Evolutionary conservation across 2,113 vertebrate species (phyloP), one percentile per base, ranked within the genome.

Genomic region (Ceyx cyanopectus): DNA sequence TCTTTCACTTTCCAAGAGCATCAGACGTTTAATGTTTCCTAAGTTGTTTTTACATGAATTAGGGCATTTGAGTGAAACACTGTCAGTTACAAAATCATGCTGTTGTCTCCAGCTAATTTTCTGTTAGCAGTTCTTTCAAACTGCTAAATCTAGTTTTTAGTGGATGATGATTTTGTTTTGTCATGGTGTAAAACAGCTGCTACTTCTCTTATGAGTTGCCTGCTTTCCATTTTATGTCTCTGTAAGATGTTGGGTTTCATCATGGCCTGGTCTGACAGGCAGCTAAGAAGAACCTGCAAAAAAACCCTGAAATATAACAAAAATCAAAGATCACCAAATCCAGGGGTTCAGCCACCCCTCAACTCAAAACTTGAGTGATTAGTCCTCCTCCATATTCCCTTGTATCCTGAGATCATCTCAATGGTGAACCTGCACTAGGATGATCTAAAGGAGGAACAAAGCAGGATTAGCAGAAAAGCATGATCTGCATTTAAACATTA

Each of bases 121-220:
- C 93, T 84, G 84, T 97, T 92, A 89, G 93, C 96, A 95, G 97
- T 94, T 96, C 96, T 96, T 95, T 95, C 85, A 97, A 95, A 95
- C 86, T 74, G 93, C 96, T 97, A 96, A 94, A 95, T 96, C 94
- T 95, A 95, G 95, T 89, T 96, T 95, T 96, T 95, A 91, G 96
- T 95, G 95, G 85, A 96, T 32, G 95, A 96, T 94, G 96, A 94
- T 95, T 95, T 95, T 88, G 89, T 93, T 96, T 96, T 94, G 94
- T 81, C 95, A 95, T 94, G 95, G 97, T 92, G 92, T 92, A 96
- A 93, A 97, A 90, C 97, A 97, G 96, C 96, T 97, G 97, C 93
- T 63, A 73, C 89, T 91, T 89, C 94, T 94, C 89, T 92, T 94
- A 97, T 95, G 95, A 93, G 92, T 96, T 91, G 94, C 96, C 97